A percentile compares a stretch with the other conserved stretches of the same genome.
Evolutionary conservation across 2,888 invertebrate species (phyloP).

Genomic region (Nemapogon koenigi): DNA sequence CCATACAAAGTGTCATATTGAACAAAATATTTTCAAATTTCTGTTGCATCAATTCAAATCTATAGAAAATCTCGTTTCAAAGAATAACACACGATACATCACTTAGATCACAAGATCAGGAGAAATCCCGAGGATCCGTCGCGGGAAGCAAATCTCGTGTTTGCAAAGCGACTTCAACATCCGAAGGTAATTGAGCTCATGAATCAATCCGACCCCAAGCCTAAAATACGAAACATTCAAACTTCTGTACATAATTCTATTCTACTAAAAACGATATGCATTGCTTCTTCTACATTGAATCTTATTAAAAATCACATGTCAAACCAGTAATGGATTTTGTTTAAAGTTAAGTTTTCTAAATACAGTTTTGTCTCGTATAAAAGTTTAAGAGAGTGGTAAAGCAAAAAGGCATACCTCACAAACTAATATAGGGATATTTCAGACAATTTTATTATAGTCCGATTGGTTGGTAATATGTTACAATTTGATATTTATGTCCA

Average conservation of each 20-base stretch:
- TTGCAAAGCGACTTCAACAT: constrained; percentile 31
- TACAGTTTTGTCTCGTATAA: neutral
- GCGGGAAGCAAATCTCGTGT: constrained; percentile 1
- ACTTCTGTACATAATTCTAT: neutral
- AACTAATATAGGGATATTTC: constrained; percentile 14
- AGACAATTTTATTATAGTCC: constrained; percentile 15
- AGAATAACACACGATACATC: no score
- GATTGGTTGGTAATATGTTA: constrained; percentile 15
- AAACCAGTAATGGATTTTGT: neutral
- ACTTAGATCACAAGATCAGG: no score
- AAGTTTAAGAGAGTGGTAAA: constrained; percentile 1
- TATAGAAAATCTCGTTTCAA: no score
- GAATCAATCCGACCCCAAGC: constrained; percentile 39
- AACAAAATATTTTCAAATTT: no score
- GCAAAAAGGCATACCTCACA: constrained; percentile 3
- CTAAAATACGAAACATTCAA: constrained; percentile 4
- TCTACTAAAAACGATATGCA: neutral
- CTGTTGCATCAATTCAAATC: no score
- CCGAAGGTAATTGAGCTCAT: constrained; percentile 56
- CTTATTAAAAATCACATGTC: neutral
- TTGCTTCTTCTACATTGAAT: neutral
- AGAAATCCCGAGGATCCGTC: neutral
- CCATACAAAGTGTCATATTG: no score
- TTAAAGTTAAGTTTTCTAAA: neutral
- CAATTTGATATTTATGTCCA: constrained; percentile 5